Base-by-base conservation (phyloP, 2,888 invertebrate species). In the Lochmaea capreae region DNA sequence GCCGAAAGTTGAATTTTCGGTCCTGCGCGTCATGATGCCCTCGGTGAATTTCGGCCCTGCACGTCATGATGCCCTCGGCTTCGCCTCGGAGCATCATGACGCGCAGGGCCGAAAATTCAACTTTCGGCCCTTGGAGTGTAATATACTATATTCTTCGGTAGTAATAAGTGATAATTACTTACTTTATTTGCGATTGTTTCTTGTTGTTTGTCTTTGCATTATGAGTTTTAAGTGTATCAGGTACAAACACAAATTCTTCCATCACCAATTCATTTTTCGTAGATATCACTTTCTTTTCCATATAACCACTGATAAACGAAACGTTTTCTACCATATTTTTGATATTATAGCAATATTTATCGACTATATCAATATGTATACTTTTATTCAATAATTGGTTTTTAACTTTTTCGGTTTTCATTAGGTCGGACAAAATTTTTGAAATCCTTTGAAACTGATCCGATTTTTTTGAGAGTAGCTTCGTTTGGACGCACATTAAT, bases 331-430 rank as follows among this genome's bases (percentile, higher is more conserved):
- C 68, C 33, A 43, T 42, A 0, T 74, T 67, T 11, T 75, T 75
- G 12, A 33, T 46, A 12, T 67, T 46, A 3, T 67, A 63, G 42
- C 77, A 77, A 18, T 63, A 73, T 73, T 76, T 78, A 43, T 81
- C 77, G 9, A 80, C 68, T 10, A 79, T 67, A 69, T 79, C 79
- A n/a, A 81, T 73, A 16, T 77, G 65, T 33, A 81, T 70, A 10
- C 71, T 76, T 62, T 76, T 78, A 59, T 77, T 65, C 12, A 72
- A 68, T 46, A 87, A 73, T 72, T 84, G 84, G 62, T 83, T 83
- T 49, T 81, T 81, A 2, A 86, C 80, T 8, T 80, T 81, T 14
- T 84, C 84, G 80, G 86, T 81, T 16, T 82, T 82, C 83, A 85
- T 85, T 16, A 86, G 77, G 5, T 84, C 84, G 1, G 78, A 72